Base-by-base conservation (phyloP, 1,140 invertebrate species). In the Drosophila ficusphila region DNA sequence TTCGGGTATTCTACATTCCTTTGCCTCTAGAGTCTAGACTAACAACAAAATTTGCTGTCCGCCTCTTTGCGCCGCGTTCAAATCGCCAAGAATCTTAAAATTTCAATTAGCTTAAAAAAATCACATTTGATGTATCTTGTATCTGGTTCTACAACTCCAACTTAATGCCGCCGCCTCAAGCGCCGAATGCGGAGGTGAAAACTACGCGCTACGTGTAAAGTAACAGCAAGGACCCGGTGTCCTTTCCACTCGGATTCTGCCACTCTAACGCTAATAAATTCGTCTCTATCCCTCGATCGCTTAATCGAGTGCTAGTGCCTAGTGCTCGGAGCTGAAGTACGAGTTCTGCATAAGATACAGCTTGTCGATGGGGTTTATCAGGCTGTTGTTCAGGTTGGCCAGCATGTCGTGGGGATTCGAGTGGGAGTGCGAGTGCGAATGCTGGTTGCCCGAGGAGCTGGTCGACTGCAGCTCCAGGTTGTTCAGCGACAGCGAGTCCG, bases 321-420 rank as follows among this genome's bases (percentile, higher is more conserved):
- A 91, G 52, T 90, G 82, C 47, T 91, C 90, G 8, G 81, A 78
- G 60, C 88, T 91, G 90, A 98, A 98, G 91, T 98, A 98, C 29
- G 96, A 98, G 92, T 96, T 97, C 92, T 98, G 97, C 98, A 99
- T 99, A 79, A 98, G 96, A 93, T 98, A 99, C 41, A 99, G 94
- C 93, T 98, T 98, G 92, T 99, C 98, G 74, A 99, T 99, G 29
- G 98, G 98, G 92, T 99, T 99, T 86, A 96, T 94, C 9, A 94
- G 93, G 31, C 94, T 94, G 4, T 94, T 93, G 67, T 94, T 94
- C 27, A 95, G 93, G 72, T 93, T 90, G 90, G 94, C 83, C 58
- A 91, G 48, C 92, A 92, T 76, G 91, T 93, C 88, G 91, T 92
- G 90, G 36, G 89, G 85, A 69, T 92, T 90, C 69, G 92, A 88